Conservation (phyloP, 2,797 vertebrate species). For the Sparus aurata region DNA sequence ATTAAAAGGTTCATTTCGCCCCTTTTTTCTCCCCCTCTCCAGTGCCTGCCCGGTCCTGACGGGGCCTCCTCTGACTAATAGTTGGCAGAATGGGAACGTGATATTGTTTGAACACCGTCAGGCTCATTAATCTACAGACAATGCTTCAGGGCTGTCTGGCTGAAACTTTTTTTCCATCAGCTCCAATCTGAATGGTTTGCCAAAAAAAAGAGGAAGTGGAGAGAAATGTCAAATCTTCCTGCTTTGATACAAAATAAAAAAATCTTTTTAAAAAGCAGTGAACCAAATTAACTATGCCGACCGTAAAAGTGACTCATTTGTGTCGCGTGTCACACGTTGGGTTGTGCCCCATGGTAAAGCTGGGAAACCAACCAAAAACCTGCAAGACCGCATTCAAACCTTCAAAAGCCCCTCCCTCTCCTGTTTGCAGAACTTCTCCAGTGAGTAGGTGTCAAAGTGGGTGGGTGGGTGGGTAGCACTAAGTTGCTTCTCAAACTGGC, state of each 20-base stretch:
- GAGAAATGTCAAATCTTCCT: slow-evolving; percentile 19
- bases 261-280: neutral
- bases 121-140: slow-evolving; percentile 60
- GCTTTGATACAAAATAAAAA: slow-evolving; percentile 2
- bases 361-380: neutral
- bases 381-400: slow-evolving; percentile 6
- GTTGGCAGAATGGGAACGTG: slow-evolving; percentile 44
- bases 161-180: slow-evolving; percentile 17
- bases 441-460: neutral
- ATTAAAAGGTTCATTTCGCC: slow-evolving; percentile 51
- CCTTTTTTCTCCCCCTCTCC: neutral
- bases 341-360: neutral
- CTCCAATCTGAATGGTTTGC: slow-evolving; percentile 16
- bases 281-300: slow-evolving; percentile 1
- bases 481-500: slow-evolving; percentile 27
- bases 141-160: slow-evolving; percentile 53
- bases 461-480: slow-evolving; percentile 1
- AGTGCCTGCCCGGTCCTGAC: slow-evolving; percentile 43
- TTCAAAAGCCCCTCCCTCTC: slow-evolving; percentile 60
- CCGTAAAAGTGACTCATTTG: slow-evolving; percentile 18
- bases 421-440: slow-evolving; percentile 52
- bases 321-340: neutral
- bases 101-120: slow-evolving; percentile 56
- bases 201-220: slow-evolving; percentile 36
- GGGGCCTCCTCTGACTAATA: slow-evolving; percentile 28